Conservation (phyloP, 2,797 vertebrate genomes). For the Pachyuromys duprasi region DNA sequence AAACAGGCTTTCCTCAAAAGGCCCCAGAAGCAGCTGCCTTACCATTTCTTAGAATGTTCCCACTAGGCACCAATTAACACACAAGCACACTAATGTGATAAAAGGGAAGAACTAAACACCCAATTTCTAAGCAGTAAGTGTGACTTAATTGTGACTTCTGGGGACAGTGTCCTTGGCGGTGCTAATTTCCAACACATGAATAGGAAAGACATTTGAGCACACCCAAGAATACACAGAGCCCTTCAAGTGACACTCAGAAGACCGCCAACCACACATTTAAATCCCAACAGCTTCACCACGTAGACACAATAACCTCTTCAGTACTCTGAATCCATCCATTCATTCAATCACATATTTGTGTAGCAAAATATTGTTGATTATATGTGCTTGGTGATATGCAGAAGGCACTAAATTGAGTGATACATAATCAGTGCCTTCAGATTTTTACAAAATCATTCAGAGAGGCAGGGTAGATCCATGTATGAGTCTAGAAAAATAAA, state of each 20-base stretch:
- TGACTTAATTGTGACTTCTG: constrained; percentile 18
- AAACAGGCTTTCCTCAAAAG: not conserved
- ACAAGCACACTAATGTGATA: not conserved
- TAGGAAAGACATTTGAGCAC: not conserved
- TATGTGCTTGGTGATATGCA: not conserved
- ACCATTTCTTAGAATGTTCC: not conserved
- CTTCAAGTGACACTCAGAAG: constrained; percentile 24
- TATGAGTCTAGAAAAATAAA: not conserved
- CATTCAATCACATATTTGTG: constrained; percentile 9
- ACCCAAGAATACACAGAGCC: not conserved
- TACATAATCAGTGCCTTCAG: not conserved
- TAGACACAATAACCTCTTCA: not conserved
- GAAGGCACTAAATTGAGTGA: not conserved
- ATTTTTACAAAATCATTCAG: not conserved
- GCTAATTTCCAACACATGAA: constrained; percentile 43
- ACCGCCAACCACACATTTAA: constrained; percentile 26
- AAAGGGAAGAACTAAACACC: not conserved
- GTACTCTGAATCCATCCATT: constrained; percentile 18
- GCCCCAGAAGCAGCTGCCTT: not conserved
- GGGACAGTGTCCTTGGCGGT: not conserved
- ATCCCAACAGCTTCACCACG: not conserved
- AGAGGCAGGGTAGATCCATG: not conserved
- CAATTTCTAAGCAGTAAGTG: not conserved
- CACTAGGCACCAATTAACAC: not conserved
- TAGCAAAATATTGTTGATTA: constrained; percentile 12